Conservation (phyloP, 2,888 invertebrate species). For the Drepanosiphum platanoidis region DNA sequence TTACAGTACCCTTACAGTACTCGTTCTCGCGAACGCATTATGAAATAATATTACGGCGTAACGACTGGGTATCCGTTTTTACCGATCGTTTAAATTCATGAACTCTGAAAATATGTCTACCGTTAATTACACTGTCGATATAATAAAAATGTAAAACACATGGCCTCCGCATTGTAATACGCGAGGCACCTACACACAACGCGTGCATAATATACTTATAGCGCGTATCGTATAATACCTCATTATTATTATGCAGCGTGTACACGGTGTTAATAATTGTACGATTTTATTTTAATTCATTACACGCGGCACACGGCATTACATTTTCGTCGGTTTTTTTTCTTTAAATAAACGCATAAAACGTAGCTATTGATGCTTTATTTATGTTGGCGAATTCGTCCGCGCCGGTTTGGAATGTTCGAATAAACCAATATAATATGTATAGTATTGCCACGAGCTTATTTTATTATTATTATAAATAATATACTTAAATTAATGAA, state of each 20-base stretch:
- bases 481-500: no score
- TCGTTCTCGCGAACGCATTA: not conserved
- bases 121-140: not conserved
- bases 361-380: no score
- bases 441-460: no score
- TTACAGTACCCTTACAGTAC: not conserved
- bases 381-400: no score
- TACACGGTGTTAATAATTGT: no score
- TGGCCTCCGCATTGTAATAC: not conserved
- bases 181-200: not conserved
- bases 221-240: not conserved
- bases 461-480: no score
- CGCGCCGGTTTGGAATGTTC: no score
- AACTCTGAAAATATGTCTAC: not conserved
- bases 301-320: no score
- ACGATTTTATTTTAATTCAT: no score
- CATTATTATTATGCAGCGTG: not conserved
- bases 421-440: no score
- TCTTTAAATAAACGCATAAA: no score
- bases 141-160: not conserved
- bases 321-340: no score
- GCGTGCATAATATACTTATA: not conserved
- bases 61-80: not conserved
- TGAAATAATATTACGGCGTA: not conserved
- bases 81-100: not conserved